Conservation (phyloP, 2,113 vertebrate genomes). For the Dendrocopos noguchii region DNA sequence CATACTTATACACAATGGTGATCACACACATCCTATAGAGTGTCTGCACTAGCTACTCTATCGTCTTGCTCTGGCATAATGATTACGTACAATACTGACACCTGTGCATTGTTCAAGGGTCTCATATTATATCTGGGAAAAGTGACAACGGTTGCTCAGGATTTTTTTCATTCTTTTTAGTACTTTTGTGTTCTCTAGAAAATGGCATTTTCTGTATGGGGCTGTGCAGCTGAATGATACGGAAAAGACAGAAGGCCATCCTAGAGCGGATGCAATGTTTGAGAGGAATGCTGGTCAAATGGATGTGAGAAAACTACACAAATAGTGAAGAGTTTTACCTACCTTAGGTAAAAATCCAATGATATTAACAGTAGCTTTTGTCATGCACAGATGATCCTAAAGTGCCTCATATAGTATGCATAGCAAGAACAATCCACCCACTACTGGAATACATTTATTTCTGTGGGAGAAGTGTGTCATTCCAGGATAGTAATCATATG, state of each 20-base stretch:
- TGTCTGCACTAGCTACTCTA: not conserved
- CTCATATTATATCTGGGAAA: not conserved
- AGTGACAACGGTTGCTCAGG: not conserved
- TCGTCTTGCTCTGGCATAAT: not conserved
- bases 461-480: not conserved
- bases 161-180: not conserved
- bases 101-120: not conserved
- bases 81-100: not conserved
- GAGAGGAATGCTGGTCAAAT: not conserved
- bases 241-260: not conserved
- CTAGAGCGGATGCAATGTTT: not conserved
- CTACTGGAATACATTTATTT: slow-evolving; percentile 7
- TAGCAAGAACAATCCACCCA: not conserved
- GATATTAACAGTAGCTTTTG: not conserved
- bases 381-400: not conserved
- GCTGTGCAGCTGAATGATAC: not conserved
- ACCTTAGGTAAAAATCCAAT: slow-evolving; percentile 8
- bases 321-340: not conserved
- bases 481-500: not conserved
- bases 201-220: not conserved
- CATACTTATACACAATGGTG: not conserved
- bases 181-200: not conserved
- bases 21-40: not conserved
- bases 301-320: not conserved
- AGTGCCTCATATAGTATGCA: not conserved